Base-by-base conservation (phyloP, 2,888 invertebrate genomes). In the Lingula anatina region DNA sequence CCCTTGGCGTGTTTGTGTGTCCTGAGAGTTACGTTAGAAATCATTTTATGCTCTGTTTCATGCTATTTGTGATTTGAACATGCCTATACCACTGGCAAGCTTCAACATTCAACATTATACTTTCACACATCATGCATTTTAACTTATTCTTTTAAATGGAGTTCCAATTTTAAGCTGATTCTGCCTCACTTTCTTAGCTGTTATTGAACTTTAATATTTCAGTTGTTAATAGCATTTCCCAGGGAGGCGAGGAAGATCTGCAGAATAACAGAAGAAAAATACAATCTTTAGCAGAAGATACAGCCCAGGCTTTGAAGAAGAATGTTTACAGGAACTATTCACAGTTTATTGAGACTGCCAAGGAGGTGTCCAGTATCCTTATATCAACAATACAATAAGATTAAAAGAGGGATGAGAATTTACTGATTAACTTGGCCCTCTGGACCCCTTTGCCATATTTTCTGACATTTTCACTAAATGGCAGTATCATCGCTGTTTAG, bases 281-380 rank as follows among this genome's bases (percentile, higher is more conserved):
- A 57, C 90, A 92, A 78, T 81, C 83, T 28, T 82, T 93, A 57
- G 85, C 90, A 4, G 94, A 95, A 69, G 90, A 90, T 71, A 95
- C 94, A 4, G 92, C 90, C 51, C 86, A 85, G 54, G 85, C 88
- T 52, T 83, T 96, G 28, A 96, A 96, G 80, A 90, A 88, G 77
- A 96, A 96, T 85, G 96, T 96, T 42, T 96, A 94, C 77, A 90
- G 93, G 72, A 95, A 97, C 79, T 95, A 96, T 71, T 90, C 90
- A 83, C 94, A 95, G 80, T 96, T 97, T 73, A 97, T 97, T 70
- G 95, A 96, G 77, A 95, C 96, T 9, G 94, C 96, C 2, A 91
- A 93, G 73, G 96, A 97, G 81, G 95, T 97, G 76, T 93, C 95
- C 60, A 92, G 86, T 76, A 67, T 53, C 61, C n/a, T n/a, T n/a